Evolutionary conservation across 2,113 vertebrate genomes (phyloP).

Genomic region (Rhabdomys dilectus): DNA sequence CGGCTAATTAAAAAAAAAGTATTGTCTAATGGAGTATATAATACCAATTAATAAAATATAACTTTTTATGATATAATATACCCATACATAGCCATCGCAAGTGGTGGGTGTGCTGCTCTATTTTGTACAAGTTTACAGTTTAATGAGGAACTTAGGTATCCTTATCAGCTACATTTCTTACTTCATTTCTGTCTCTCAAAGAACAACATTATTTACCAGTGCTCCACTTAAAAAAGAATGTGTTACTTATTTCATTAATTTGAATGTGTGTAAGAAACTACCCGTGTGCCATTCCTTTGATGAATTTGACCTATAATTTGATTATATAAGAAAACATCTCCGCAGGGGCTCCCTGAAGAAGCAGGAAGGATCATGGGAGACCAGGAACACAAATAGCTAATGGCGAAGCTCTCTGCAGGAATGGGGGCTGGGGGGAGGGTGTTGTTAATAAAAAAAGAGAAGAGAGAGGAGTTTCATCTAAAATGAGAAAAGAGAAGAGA

Average conservation of each 20-base stretch:
- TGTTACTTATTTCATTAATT: conserved; percentile 53
- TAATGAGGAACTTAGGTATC: conserved; percentile 31
- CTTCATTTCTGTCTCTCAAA: conserved; percentile 60
- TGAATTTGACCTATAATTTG: conserved; percentile 80
- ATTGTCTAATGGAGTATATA: background rate
- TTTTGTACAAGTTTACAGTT: background rate
- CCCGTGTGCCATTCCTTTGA: conserved; percentile 74
- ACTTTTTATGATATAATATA: background rate
- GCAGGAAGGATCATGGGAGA: conserved; percentile 39
- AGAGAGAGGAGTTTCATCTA: conserved; percentile 65
- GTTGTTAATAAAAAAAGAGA: conserved; percentile 10
- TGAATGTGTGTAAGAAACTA: conserved; percentile 60
- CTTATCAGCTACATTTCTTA: background rate
- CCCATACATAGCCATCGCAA: background rate
- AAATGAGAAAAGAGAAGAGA: conserved; percentile 62
- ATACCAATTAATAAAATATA: background rate
- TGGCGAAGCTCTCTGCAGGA: background rate
- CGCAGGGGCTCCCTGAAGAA: conserved; percentile 57
- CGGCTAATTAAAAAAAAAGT: background rate
- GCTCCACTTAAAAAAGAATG: conserved; percentile 66
- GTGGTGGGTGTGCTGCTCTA: rapidly evolving
- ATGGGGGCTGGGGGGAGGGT: background rate
- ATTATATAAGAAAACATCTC: conserved; percentile 74
- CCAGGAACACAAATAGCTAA: background rate
- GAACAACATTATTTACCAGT: conserved; percentile 64